phyloP scores from a whole-genome alignment of 2,888 invertebrate genomes.

The Parthenolecanium corni region DNA sequence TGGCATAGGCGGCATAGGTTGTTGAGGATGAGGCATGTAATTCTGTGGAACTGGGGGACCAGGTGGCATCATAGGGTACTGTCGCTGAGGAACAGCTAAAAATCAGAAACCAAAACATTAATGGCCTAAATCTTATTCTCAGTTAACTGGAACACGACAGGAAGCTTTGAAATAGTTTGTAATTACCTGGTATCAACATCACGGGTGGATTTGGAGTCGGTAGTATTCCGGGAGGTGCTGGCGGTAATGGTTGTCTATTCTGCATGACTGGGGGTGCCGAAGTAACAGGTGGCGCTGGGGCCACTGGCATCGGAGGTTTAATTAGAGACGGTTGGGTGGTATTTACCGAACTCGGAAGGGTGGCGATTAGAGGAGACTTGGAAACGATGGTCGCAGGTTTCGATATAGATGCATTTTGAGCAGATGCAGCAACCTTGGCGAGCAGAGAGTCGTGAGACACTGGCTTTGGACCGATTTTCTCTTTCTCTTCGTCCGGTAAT shows the following conservation, averaged over 20 bases:
- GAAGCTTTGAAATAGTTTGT: too few species aligned
- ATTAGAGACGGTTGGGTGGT: conserved; percentile 37
- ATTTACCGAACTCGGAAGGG: conserved; percentile 10
- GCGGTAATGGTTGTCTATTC: conserved; percentile 30
- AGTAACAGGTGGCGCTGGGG: conserved; percentile 41
- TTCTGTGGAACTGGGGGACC: background rate
- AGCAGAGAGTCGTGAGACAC: conserved; percentile 40
- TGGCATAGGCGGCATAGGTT: background rate
- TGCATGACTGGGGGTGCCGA: conserved; percentile 37
- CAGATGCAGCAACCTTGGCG: conserved; percentile 18
- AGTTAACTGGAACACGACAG: too few species aligned
- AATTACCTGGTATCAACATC: conserved; percentile 32
- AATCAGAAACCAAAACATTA: background rate
- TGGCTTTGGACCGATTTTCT: conserved; percentile 89
- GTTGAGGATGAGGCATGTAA: background rate
- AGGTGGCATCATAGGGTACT: background rate
- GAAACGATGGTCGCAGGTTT: conserved; percentile 32
- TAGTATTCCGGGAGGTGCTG: conserved; percentile 32
- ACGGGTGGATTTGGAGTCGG: conserved; percentile 40
- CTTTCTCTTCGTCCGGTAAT: conserved; percentile 88
- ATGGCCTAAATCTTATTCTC: too few species aligned
- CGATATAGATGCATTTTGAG: conserved; percentile 32
- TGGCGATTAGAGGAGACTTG: conserved; percentile 25
- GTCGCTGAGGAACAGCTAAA: background rate
- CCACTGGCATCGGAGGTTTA: conserved; percentile 27